Conservation (phyloP, 2,113 vertebrate species). For the Vimba vimba region DNA sequence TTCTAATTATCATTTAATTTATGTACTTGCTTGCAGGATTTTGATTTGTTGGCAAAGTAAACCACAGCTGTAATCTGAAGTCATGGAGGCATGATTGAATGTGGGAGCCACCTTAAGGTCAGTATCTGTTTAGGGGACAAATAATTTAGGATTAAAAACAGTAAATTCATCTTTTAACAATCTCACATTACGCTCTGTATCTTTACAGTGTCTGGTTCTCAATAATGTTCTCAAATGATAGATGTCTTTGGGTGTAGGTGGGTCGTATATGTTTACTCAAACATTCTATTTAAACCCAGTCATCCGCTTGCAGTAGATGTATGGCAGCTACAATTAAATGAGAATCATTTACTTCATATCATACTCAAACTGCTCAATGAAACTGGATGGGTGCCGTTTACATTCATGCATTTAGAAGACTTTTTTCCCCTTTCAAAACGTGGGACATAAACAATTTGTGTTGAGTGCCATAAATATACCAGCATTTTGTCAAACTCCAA, state of each 20-base stretch:
- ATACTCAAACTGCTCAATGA: neutral
- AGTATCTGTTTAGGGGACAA: neutral
- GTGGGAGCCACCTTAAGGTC: neutral
- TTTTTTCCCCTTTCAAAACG: too few species aligned
- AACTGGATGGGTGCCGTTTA: too few species aligned
- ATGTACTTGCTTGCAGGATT: constrained; percentile 19
- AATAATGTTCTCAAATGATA: neutral
- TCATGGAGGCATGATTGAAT: neutral
- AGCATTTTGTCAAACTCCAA: neutral
- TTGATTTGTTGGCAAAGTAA: neutral
- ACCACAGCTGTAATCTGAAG: neutral
- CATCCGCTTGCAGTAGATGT: neutral
- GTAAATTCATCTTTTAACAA: neutral
- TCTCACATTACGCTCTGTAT: neutral
- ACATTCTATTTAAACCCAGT: neutral
- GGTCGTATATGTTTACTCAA: neutral
- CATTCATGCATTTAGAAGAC: too few species aligned
- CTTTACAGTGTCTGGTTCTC: neutral
- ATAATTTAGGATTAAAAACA: neutral
- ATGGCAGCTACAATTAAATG: neutral
- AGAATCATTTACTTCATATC: neutral
- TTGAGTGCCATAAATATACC: neutral
- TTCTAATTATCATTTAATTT: constrained; percentile 30
- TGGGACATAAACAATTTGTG: neutral
- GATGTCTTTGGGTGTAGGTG: neutral